Base-by-base conservation (phyloP, 2,113 vertebrate species). In the Synchiropus splendidus region DNA sequence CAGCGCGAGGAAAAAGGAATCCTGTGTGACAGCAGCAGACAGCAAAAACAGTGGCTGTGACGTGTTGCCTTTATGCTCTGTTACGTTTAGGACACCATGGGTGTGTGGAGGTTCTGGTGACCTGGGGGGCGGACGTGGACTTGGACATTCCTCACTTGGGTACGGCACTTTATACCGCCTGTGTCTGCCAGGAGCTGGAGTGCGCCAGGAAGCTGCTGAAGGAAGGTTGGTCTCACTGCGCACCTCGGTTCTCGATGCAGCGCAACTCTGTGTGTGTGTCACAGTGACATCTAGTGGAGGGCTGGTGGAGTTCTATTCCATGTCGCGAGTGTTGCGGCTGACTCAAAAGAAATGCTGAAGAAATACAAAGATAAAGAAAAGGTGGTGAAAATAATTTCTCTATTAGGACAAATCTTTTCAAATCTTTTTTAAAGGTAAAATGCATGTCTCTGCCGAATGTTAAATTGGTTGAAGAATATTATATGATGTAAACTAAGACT, bases 51-150 rank as follows among this genome's bases (percentile, higher is more conserved):
- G 21, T 27, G 21, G 8, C 63, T 49, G 61, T 67, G 60, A 67
- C 63, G 21, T 60, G 51, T 47, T 16, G 42, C 27, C 57, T 61
- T 46, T 45, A 48, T 17, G 60, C 60, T 54, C 45, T 57, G 69
- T 72, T 73, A 61, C 52, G 46, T 48, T n/a, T 83, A 98, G 94
- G 94, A 70, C 88, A 92, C 79, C 86, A 86, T 8, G 88, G 90
- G 21, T 95, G 92, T 50, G 85, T 98, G 34, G 90, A 91, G 61
- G 83, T 84, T 8, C 80, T 98, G 62, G 84, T 97, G 49, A 87
- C 88, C 41, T 94, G 90, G 86, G 92, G 90, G 40, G 83, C 88
- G 57, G 92, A 97, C 35, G 87, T 96, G 64, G 94, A 98, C 73
- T 86, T 86, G 74, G 88, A 93, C 48, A 87, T 92, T 72, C 89